These are phyloP conservation scores for Thomomys bottae DNA, from an alignment of 2,113 vertebrate species.

Conservation along the genomic window DNA sequence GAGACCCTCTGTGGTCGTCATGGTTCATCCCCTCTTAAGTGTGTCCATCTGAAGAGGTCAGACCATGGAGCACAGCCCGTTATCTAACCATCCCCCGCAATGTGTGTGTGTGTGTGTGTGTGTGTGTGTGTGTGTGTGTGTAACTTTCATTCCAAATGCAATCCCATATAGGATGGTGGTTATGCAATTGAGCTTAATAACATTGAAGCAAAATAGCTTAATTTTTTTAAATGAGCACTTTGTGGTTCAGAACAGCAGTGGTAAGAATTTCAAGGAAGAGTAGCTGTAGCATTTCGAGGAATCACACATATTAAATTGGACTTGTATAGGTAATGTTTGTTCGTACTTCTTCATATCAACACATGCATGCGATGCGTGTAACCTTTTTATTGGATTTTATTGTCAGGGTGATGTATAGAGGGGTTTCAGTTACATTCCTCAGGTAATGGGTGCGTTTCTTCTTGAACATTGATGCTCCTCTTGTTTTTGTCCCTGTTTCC, in stretches of 20 bases:
- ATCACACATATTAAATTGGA: conserved; percentile 70
- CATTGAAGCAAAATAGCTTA: conserved; percentile 53
- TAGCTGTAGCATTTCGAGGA: conserved; percentile 46
- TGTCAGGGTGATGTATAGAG: no score
- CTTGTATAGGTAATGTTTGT: conserved; percentile 51
- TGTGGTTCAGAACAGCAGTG: conserved; percentile 61
- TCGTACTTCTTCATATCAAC: conserved; percentile 42
- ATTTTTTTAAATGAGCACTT: conserved; percentile 59
- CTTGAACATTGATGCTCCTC: no score
- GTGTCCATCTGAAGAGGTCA: not conserved
- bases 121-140: no score
- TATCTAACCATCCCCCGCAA: not conserved
- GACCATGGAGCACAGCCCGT: not conserved
- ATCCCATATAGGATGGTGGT: not conserved
- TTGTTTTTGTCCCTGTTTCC: no score
- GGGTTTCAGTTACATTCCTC: no score
- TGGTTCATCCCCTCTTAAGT: not conserved
- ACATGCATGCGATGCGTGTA: no score
- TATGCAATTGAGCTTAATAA: conserved; percentile 54
- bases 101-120: no score
- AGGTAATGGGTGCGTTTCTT: no score
- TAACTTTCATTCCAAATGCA: no score
- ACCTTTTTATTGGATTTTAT: no score
- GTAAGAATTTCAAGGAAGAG: no score
- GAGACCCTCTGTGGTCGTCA: not conserved